phyloP scores from a whole-genome alignment of 2,888 invertebrate genomes.

The Scaeva pyrastri region DNA sequence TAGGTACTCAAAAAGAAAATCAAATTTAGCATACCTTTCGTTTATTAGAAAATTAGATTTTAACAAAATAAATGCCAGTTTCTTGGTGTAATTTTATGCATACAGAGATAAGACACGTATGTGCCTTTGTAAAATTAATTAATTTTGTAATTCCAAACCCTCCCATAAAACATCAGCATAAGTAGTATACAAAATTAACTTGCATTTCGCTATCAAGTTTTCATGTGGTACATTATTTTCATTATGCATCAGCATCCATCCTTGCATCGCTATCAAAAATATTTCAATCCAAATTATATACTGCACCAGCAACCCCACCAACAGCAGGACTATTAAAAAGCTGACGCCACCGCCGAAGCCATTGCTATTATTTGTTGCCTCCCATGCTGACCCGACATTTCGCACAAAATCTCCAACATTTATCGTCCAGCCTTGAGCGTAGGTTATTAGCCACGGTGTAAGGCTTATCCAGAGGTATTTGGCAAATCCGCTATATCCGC shows the following conservation, averaged over 20 bases:
- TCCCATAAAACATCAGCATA: background rate
- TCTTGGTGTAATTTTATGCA: too few species aligned
- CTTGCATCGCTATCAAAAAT: slow-evolving; percentile 76
- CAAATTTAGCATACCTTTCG: too few species aligned
- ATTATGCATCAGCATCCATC: slow-evolving; percentile 77
- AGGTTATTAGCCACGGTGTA: slow-evolving; percentile 78
- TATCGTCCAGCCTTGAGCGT: slow-evolving; percentile 76
- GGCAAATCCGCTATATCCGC: slow-evolving; percentile 70
- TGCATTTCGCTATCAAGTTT: background rate
- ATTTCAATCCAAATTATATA: slow-evolving; percentile 77
- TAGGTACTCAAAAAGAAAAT: too few species aligned
- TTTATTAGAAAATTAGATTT: too few species aligned
- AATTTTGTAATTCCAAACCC: slow-evolving; percentile 1
- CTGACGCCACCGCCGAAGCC: slow-evolving; percentile 25
- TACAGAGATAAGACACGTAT: too few species aligned
- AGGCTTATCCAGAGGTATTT: slow-evolving; percentile 78
- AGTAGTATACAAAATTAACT: background rate
- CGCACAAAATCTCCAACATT: slow-evolving; percentile 75
- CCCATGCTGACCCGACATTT: slow-evolving; percentile 67
- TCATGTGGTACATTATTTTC: slow-evolving; percentile 76
- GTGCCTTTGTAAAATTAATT: slow-evolving; percentile 1
- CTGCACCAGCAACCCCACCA: slow-evolving; percentile 72
- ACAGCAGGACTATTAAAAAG: slow-evolving; percentile 63
- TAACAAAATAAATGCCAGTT: too few species aligned
- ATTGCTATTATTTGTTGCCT: slow-evolving; percentile 61